phyloP scores from a whole-genome alignment of 2,888 invertebrate genomes.

The Sicus ferrugineus region DNA sequence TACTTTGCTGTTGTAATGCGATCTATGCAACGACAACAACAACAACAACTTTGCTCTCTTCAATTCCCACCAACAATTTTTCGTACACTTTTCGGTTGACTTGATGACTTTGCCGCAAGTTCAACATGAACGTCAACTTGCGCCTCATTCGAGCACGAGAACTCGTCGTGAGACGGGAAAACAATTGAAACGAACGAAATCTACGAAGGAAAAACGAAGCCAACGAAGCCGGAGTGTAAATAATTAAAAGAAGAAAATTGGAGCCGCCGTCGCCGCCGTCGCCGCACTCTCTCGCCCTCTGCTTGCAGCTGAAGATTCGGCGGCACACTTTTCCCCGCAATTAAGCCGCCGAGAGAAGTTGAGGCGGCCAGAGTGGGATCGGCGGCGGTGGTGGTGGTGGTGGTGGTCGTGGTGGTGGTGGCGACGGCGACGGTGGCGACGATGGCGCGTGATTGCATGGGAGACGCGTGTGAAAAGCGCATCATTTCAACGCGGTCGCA shows the following conservation, averaged over 20 bases:
- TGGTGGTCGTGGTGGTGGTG: background rate
- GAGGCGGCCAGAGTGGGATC: background rate
- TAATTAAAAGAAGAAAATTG: background rate
- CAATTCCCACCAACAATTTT: background rate
- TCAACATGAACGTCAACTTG: background rate
- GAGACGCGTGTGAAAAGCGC: conserved; percentile 57
- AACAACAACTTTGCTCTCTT: background rate
- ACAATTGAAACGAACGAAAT: background rate
- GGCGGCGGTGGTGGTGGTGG: background rate
- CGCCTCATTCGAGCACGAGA: background rate
- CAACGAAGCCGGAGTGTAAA: background rate
- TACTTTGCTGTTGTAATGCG: too few relatives aligned
- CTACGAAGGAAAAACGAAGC: background rate
- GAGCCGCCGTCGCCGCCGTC: background rate
- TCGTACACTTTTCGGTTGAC: background rate
- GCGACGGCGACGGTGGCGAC: background rate
- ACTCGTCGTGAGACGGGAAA: background rate
- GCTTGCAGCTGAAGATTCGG: background rate
- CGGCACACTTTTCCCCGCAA: background rate
- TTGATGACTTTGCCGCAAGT: background rate
- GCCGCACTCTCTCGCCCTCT: background rate
- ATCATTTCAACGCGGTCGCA: conserved; percentile 57
- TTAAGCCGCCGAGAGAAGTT: background rate
- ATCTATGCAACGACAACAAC: too few relatives aligned
- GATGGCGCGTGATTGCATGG: background rate